These are phyloP conservation scores for Xanthorhoe spadicearia DNA, from an alignment of 2,888 invertebrate species.

Conservation along the genomic window DNA sequence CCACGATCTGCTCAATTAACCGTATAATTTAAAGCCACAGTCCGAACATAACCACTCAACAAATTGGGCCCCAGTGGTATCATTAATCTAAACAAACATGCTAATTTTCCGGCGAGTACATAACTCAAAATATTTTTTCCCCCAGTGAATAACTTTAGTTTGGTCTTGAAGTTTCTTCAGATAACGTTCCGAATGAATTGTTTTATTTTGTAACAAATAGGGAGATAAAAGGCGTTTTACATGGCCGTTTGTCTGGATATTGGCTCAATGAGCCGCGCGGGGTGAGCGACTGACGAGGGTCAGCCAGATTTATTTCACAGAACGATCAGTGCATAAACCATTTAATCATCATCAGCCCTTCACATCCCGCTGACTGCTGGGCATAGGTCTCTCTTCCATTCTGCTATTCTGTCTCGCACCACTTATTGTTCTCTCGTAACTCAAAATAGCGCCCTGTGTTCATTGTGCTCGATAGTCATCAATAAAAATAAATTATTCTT, in stretches of 20 bases:
- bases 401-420: conserved; percentile 41
- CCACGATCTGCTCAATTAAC: conserved; percentile 67
- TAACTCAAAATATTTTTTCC: conserved; percentile 42
- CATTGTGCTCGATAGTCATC: not conserved
- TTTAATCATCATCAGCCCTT: no score
- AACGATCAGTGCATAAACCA: conserved; percentile 6
- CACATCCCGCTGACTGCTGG: no score
- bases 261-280: conserved; percentile 47
- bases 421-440: conserved; percentile 45
- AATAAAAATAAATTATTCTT: not conserved
- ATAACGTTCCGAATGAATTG: conserved; percentile 34
- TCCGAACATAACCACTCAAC: conserved; percentile 52
- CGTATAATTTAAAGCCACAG: conserved; percentile 51
- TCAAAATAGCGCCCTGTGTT: conserved; percentile 35
- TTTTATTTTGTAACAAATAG: conserved; percentile 39
- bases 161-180: conserved; percentile 27
- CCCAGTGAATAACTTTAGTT: conserved; percentile 12
- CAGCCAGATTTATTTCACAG: conserved; percentile 47
- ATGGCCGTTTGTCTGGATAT: conserved; percentile 48
- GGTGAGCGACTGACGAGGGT: conserved; percentile 49
- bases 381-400: no score
- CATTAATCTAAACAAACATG: conserved; percentile 58
- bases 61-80: conserved; percentile 59
- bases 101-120: conserved; percentile 48
- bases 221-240: conserved; percentile 45